A percentile compares a stretch with the other conserved stretches of the same genome.
Evolutionary conservation across 1,140 invertebrate species (phyloP).

Genomic region (Trissolcus basalis): DNA sequence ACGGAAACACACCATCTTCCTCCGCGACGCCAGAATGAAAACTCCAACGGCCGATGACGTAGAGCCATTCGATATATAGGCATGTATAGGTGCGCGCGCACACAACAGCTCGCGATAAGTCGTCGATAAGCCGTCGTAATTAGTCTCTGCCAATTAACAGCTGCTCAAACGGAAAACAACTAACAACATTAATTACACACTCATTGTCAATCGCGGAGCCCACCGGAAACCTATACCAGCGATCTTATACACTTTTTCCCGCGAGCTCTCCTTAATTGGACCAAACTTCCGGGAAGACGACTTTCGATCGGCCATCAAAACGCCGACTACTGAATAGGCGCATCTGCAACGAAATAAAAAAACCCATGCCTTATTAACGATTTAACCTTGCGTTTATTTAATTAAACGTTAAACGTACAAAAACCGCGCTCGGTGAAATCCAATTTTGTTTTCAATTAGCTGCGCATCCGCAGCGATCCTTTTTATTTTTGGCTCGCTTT

Average conservation of each 20-base stretch:
- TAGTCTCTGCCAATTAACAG: slow-evolving; percentile 77
- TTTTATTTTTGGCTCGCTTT: not conserved
- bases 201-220: slow-evolving; percentile 51
- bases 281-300: slow-evolving; percentile 55
- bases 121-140: slow-evolving; percentile 71
- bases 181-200: slow-evolving; percentile 65
- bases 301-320: slow-evolving; percentile 51
- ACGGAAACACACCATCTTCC: no score
- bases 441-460: slow-evolving; percentile 26
- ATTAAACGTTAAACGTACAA: slow-evolving; percentile 30
- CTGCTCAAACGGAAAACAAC: slow-evolving; percentile 76
- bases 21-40: no score
- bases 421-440: slow-evolving; percentile 7
- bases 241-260: slow-evolving; percentile 50
- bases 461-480: not conserved
- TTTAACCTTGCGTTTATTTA: slow-evolving; percentile 34
- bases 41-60: no score
- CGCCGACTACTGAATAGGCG: slow-evolving; percentile 42
- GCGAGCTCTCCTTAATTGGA: slow-evolving; percentile 47
- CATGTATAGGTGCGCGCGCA: slow-evolving; percentile 6
- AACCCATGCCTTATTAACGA: slow-evolving; percentile 24
- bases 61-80: slow-evolving; percentile 35
- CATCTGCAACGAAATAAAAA: no score
- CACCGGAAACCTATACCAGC: slow-evolving; percentile 44
- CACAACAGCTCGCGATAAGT: slow-evolving; percentile 69